These are phyloP conservation scores for Heliconius ismenius DNA, from an alignment of 2,888 invertebrate genomes.

Conservation along the genomic window DNA sequence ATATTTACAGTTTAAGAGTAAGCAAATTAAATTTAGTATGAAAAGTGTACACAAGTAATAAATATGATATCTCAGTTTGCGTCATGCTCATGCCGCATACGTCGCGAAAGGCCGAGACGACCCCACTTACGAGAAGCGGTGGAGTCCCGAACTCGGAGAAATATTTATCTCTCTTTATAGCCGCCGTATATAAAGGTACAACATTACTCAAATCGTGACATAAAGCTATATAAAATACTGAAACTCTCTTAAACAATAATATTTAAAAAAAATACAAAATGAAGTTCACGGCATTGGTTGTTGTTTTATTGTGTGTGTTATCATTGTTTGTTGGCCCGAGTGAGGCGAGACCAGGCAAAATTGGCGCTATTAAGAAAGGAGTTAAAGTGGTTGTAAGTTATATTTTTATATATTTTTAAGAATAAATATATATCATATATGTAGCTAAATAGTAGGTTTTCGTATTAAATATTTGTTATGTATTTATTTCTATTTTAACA, in stretches of 20 bases:
- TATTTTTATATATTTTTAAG: not conserved
- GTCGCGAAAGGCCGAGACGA: constrained; percentile 10
- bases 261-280: constrained; percentile 34
- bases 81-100: constrained; percentile 9
- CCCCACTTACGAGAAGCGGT: constrained; percentile 37
- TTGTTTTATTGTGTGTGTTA: constrained; percentile 39
- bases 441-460: not conserved
- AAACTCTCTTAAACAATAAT: not conserved
- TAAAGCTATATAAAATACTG: not conserved
- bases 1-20: not conserved
- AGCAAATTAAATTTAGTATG: not conserved
- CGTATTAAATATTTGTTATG: not conserved
- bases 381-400: constrained; percentile 54
- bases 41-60: not conserved
- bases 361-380: constrained; percentile 54
- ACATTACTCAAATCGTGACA: constrained; percentile 11
- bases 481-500: too few species aligned
- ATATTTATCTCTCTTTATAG: constrained; percentile 28
- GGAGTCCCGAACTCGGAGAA: constrained; percentile 39
- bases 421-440: not conserved
- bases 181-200: constrained; percentile 31
- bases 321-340: constrained; percentile 38
- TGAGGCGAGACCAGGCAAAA: constrained; percentile 52
- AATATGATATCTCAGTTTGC: constrained; percentile 2
- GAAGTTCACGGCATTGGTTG: constrained; percentile 41